phyloP scores from a whole-genome alignment of 2,113 vertebrate species.

The Pseudopipra pipra region DNA sequence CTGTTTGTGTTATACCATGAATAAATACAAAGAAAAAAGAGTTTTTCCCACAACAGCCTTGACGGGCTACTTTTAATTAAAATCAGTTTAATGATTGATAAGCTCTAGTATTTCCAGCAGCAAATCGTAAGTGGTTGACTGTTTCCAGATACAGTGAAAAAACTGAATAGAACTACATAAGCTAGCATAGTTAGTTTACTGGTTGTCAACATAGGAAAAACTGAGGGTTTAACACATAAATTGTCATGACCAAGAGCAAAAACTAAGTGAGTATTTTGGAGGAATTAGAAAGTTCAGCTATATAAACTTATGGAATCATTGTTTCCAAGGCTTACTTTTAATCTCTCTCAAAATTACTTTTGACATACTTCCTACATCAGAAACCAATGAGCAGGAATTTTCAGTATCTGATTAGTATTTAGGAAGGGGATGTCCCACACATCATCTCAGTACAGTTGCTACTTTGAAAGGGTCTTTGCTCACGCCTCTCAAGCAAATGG shows the following conservation, averaged over 20 bases:
- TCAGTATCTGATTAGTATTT: not conserved
- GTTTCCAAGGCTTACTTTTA: not conserved
- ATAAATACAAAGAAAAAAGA: conserved; percentile 24
- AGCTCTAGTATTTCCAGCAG: conserved; percentile 65
- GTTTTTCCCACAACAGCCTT: conserved; percentile 39
- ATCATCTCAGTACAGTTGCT: not conserved
- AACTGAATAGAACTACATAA: conserved; percentile 35
- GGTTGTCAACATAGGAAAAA: conserved; percentile 33
- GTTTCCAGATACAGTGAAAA: conserved; percentile 67
- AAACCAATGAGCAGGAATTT: not conserved
- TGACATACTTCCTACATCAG: not conserved
- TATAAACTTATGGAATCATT: not conserved
- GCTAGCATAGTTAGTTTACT: conserved; percentile 57
- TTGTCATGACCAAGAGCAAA: conserved; percentile 29
- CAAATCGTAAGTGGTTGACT: conserved; percentile 61
- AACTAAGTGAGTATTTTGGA: not conserved
- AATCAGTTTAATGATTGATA: conserved; percentile 71
- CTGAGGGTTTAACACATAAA: conserved; percentile 42
- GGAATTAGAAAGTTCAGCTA: not conserved
- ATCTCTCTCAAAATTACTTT: not conserved
- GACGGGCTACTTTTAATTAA: conserved; percentile 56
- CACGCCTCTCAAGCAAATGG: not conserved
- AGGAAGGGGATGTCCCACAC: not conserved
- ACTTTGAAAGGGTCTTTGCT: not conserved
- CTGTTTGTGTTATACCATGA: not conserved